A percentile compares a stretch with the other conserved stretches of the same genome.
Evolutionary conservation across 2,113 vertebrate genomes (phyloP).

Genomic region (Cettia cetti): DNA sequence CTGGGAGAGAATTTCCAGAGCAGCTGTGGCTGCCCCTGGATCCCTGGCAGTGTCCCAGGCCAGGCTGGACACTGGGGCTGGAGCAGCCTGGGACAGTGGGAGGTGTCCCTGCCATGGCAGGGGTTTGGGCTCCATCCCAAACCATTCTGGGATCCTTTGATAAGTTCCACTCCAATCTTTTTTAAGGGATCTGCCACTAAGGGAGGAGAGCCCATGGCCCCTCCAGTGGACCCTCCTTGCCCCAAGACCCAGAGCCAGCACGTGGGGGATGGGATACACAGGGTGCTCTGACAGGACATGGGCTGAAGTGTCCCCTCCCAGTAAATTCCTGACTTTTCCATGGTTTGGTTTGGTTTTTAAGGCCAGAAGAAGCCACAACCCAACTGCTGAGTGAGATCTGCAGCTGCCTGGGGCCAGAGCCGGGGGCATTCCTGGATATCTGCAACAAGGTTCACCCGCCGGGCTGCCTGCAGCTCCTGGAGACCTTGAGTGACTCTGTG

Average conservation of each 20-base stretch:
- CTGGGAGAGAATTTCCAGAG: too few relatives aligned
- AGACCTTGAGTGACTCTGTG: not conserved
- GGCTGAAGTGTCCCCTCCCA: not conserved
- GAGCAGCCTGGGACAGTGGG: too few relatives aligned
- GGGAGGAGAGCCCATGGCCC: not conserved
- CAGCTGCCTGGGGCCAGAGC: conserved; percentile 30
- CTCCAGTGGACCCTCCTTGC: not conserved
- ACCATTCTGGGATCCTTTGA: too few relatives aligned
- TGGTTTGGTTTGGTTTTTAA: not conserved
- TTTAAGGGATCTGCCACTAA: not conserved
- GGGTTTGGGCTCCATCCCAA: too few relatives aligned
- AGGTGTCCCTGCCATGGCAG: too few relatives aligned
- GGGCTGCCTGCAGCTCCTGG: conserved; percentile 29
- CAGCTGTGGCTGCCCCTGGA: too few relatives aligned
- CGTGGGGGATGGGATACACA: not conserved
- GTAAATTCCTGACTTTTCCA: not conserved
- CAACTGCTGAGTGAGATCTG: conserved; percentile 16
- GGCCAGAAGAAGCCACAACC: not conserved
- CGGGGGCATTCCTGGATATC: conserved; percentile 32
- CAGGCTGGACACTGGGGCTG: too few relatives aligned
- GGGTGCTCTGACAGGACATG: not conserved
- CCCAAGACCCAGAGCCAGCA: not conserved
- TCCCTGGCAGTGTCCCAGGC: too few relatives aligned
- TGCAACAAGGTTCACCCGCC: conserved; percentile 13
- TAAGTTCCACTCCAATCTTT: too few relatives aligned